Conservation (phyloP, 2,888 invertebrate species). For the Helleia helle region DNA sequence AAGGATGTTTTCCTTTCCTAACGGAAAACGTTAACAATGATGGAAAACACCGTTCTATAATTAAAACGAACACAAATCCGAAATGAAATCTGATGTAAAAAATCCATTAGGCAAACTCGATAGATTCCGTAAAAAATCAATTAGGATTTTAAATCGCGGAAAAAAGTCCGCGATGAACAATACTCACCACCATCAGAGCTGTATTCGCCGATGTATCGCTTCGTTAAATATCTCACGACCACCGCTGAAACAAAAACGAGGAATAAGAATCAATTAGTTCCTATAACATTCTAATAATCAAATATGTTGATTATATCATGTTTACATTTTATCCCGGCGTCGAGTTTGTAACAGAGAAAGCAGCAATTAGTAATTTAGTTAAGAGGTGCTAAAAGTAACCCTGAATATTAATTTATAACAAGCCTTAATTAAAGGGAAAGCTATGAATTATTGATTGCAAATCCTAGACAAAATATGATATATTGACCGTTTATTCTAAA, state of each 20-base stretch:
- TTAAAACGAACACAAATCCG: no score
- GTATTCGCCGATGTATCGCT: conserved; percentile 86
- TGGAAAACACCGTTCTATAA: no score
- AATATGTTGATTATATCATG: conserved; percentile 30
- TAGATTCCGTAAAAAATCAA: no score
- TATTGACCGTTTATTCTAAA: no score
- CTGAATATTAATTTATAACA: conserved; percentile 62
- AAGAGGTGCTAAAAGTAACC: conserved; percentile 65
- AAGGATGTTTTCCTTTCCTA: no score
- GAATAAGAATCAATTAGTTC: conserved; percentile 12
- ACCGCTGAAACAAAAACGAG: conserved; percentile 77
- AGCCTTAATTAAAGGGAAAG: conserved; percentile 67
- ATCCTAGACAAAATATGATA: conserved; percentile 11
- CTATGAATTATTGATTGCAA: conserved; percentile 33
- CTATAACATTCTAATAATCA: conserved; percentile 18
- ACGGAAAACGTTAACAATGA: no score
- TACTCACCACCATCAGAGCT: conserved; percentile 84
- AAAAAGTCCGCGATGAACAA: no score
- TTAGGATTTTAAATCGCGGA: no score
- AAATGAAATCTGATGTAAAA: no score
- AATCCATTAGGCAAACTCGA: no score
- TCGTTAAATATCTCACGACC: conserved; percentile 83
- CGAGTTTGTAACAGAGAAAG: conserved; percentile 56
- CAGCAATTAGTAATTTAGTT: conserved; percentile 60
- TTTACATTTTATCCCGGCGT: conserved; percentile 39